phyloP scores from a whole-genome alignment of 1,140 invertebrate genomes.

The Trinorchestia longiramus region DNA sequence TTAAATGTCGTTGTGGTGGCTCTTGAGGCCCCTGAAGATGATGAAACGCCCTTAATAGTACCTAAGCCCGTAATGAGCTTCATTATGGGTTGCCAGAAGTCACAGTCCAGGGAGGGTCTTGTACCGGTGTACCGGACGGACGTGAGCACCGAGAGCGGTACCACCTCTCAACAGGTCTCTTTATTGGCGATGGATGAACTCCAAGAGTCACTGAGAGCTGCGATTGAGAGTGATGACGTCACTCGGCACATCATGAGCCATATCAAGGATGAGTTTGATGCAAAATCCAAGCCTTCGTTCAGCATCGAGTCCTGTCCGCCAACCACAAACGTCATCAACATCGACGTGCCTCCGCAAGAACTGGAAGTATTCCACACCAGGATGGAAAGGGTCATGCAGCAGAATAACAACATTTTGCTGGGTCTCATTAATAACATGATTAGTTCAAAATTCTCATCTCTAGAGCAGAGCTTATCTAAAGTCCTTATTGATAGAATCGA shows the following conservation, averaged over 20 bases:
- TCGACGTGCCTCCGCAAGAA: conserved; percentile 38
- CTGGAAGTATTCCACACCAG: conserved; percentile 35
- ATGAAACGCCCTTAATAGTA: background rate
- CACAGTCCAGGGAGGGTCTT: background rate
- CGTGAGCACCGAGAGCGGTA: background rate
- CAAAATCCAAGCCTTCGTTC: background rate
- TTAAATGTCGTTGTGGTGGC: background rate
- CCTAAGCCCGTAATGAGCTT: conserved; percentile 39
- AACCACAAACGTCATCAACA: conserved; percentile 24
- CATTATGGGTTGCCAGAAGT: conserved; percentile 4
- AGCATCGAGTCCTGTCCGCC: conserved; percentile 22
- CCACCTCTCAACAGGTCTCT: conserved; percentile 27
- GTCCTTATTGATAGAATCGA: background rate
- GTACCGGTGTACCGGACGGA: conserved; percentile 18
- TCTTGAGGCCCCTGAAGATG: background rate
- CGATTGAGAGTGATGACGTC: conserved; percentile 26
- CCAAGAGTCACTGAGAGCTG: conserved; percentile 8
- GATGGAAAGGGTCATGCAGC: conserved; percentile 32
- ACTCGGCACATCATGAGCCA: conserved; percentile 12
- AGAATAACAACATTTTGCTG: conserved; percentile 28
- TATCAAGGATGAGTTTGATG: background rate
- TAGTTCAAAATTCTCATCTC: background rate
- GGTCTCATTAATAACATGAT: conserved; percentile 46
- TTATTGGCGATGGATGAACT: conserved; percentile 13
- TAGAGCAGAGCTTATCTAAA: background rate